Evolutionary conservation across 2,113 vertebrate genomes (phyloP), one percentile per base, ranked within the genome.

Genomic region (Pogonocichla stellata): DNA sequence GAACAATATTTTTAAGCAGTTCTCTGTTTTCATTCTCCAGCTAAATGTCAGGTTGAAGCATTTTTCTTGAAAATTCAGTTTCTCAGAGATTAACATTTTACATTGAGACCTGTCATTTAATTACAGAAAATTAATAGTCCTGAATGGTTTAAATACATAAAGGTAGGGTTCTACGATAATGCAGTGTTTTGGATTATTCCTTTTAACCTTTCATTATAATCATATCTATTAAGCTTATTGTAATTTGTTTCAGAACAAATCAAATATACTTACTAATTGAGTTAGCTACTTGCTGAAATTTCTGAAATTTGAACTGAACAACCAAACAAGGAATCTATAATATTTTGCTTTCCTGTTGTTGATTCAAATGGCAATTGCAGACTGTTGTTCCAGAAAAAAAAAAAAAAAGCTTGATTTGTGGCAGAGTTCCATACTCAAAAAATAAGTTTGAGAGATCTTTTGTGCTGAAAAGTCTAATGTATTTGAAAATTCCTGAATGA

Each of bases 121-220:
- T 92, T 91, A 82, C 12, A 71, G 81, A 77, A 84, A 94, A 93
- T 86, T 54, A 90, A 86, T 86, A 80, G 75, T 78, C 87, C 56
- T 77, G 47, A 83, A 71, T 43, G 17, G 34, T 84, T 95, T 84
- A 88, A 86, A 74, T 78, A 38, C 31, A 34, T 80, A 73, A 60
- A 92, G 77, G 12, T 43, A 71, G 31, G 9, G 19, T 50, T 88
- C 79, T 86, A 6, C 25, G 71, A 22, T 80, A 90, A n/a, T 62
- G 60, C 28, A 54, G 38, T 60, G 51, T 33, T 90, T 86, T 67
- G 43, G 16, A 24, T 77, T 94, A 72, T 92, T 90, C 51, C 23
- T 84, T 95, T 92, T 78, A 81, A 64, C 34, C 56, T 71, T 94
- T 90, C 73, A 72, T 83, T 94, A 40, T 34, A 74, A 10, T 38